Conservation (phyloP, 1,140 invertebrate species). For the Pentalonia nigronervosa region DNA sequence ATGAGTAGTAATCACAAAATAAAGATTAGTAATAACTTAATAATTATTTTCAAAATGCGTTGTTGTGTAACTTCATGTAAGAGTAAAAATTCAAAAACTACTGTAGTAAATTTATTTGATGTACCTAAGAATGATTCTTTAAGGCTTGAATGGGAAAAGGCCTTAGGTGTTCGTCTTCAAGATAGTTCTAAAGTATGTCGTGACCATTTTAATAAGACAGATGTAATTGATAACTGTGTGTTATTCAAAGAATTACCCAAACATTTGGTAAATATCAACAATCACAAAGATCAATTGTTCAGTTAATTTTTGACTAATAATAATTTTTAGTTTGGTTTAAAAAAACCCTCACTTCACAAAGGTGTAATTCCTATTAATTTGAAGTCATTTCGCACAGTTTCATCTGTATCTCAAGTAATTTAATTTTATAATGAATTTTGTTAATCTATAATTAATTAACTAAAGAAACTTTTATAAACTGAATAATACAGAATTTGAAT, state of each 20-base stretch:
- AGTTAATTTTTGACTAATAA: neutral
- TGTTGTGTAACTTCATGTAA: neutral
- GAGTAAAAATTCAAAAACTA: neutral
- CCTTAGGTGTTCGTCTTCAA: neutral
- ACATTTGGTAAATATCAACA: neutral
- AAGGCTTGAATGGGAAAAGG: neutral
- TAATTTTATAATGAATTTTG: no score
- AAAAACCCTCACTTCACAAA: neutral
- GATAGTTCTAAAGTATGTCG: neutral
- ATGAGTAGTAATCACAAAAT: neutral
- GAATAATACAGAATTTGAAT: neutral
- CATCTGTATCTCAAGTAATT: neutral
- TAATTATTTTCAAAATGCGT: neutral
- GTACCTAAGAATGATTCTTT: neutral
- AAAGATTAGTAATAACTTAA: no score
- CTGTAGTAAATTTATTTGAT: neutral
- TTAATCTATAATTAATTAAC: no score
- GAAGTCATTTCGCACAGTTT: neutral
- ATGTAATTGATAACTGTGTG: neutral
- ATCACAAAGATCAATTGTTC: neutral
- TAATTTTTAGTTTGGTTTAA: neutral
- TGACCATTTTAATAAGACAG: neutral
- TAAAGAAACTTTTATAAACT: neutral
- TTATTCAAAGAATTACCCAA: neutral
- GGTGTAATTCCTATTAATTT: neutral